A percentile compares a stretch with the other conserved stretches of the same genome.
Evolutionary conservation across 1,140 invertebrate genomes (phyloP).

Genomic region (Heliothis subflexa): DNA sequence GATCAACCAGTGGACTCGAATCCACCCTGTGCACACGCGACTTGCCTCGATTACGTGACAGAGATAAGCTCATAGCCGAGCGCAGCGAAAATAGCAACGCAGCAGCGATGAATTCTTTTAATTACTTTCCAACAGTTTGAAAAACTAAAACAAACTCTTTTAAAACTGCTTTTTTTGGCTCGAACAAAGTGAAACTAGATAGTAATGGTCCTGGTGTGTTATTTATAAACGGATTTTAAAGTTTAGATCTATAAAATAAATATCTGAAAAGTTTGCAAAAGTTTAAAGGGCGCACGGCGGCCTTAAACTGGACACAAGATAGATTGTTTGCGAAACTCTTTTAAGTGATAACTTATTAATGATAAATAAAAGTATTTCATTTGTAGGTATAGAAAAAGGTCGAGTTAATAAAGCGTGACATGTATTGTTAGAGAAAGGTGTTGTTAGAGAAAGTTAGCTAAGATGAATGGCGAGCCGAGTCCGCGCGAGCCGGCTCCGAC

Average conservation of each 20-base stretch:
- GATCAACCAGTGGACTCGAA: conserved; percentile 74
- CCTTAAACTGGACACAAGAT: not conserved
- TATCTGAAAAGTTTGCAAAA: conserved; percentile 14
- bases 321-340: not conserved
- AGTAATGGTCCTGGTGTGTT: not conserved
- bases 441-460: too few species aligned
- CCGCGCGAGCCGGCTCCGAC: not conserved
- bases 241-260: not conserved
- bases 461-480: conserved; percentile 36
- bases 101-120: conserved; percentile 22
- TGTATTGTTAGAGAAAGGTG: conserved; percentile 33
- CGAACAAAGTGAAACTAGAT: not conserved
- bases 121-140: conserved; percentile 38
- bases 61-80: conserved; percentile 34
- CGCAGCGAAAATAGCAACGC: conserved; percentile 7
- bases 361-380: not conserved
- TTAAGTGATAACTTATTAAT: too few species aligned
- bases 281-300: conserved; percentile 2
- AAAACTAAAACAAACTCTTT: not conserved
- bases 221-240: conserved; percentile 8
- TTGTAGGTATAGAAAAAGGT: conserved; percentile 19
- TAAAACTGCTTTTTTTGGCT: not conserved
- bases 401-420: conserved; percentile 42
- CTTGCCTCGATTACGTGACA: conserved; percentile 37
- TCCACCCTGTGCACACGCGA: conserved; percentile 46